These are phyloP conservation scores for Drosophila kikkawai DNA, from an alignment of 1,140 invertebrate species.

Conservation along the genomic window DNA sequence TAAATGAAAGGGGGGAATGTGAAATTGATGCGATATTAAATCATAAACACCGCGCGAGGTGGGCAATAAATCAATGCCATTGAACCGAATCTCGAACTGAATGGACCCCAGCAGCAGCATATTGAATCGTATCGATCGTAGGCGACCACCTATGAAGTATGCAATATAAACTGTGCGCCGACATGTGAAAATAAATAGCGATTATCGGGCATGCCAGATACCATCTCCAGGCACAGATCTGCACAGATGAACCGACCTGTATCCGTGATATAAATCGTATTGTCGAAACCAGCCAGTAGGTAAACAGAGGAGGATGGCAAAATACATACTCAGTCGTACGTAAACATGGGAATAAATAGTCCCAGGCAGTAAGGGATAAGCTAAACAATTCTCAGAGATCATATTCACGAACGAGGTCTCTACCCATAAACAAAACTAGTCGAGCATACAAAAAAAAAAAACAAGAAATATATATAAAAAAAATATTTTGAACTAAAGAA, in stretches of 20 bases:
- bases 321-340: slow-evolving; percentile 43
- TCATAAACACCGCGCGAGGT: slow-evolving; percentile 54
- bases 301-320: slow-evolving; percentile 54
- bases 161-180: slow-evolving; percentile 74
- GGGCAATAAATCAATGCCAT: slow-evolving; percentile 49
- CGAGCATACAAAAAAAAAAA: slow-evolving; percentile 38
- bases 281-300: slow-evolving; percentile 65
- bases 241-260: slow-evolving; percentile 27
- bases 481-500: not conserved
- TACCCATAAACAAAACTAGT: slow-evolving; percentile 39
- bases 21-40: slow-evolving; percentile 48
- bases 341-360: slow-evolving; percentile 46
- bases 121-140: slow-evolving; percentile 50
- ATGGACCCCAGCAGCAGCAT: slow-evolving; percentile 7
- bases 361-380: slow-evolving; percentile 1
- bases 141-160: slow-evolving; percentile 77
- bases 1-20: slow-evolving; percentile 1
- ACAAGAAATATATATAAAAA: slow-evolving; percentile 5
- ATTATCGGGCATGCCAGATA: slow-evolving; percentile 3
- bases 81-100: slow-evolving; percentile 6
- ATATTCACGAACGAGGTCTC: slow-evolving; percentile 34
- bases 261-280: slow-evolving; percentile 70
- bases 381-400: slow-evolving; percentile 25
- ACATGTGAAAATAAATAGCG: slow-evolving; percentile 74
- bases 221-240: not conserved